Percentiles rank a stretch among this genome's conserved stretches.
These are phyloP conservation scores for Poecile atricapillus DNA, from an alignment of 2,113 vertebrate species.

Conservation along the genomic window DNA sequence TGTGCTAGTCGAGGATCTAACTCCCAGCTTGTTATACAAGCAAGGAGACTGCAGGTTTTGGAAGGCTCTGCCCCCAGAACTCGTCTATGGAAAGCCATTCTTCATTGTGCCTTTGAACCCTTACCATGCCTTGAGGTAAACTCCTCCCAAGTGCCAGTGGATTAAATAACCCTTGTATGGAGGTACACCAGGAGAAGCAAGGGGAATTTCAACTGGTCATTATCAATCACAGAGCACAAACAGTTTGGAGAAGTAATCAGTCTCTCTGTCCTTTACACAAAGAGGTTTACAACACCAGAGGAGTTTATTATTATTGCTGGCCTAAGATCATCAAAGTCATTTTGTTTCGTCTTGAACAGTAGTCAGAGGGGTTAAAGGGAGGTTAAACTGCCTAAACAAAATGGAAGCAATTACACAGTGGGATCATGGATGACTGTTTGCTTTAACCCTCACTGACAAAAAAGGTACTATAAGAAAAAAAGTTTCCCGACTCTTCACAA, in stretches of 20 bases:
- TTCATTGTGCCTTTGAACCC: conserved; percentile 60
- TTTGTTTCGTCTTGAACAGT: conserved; percentile 71
- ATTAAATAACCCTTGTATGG: conserved; percentile 35
- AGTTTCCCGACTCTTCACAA: neutral
- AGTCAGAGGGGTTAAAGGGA: conserved; percentile 73
- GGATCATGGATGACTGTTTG: conserved; percentile 46
- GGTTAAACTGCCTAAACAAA: conserved; percentile 78
- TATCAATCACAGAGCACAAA: conserved; percentile 75
- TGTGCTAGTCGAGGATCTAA: neutral
- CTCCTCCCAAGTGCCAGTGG: conserved; percentile 48
- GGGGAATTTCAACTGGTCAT: conserved; percentile 54
- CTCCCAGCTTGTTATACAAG: conserved; percentile 6
- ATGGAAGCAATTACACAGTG: conserved; percentile 76
- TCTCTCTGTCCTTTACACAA: conserved; percentile 63
- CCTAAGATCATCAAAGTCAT: conserved; percentile 67
- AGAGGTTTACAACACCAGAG: conserved; percentile 60
- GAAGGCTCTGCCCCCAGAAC: conserved; percentile 11
- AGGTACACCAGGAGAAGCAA: neutral
- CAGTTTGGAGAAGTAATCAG: conserved; percentile 61
- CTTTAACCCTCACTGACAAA: conserved; percentile 44
- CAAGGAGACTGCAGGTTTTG: neutral
- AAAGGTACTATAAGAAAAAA: conserved; percentile 16
- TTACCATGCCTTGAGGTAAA: conserved; percentile 42
- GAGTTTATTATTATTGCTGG: conserved; percentile 76
- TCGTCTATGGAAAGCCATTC: conserved; percentile 41